Conservation (phyloP, 2,888 invertebrate species). For the Camptogramma bilineatum region DNA sequence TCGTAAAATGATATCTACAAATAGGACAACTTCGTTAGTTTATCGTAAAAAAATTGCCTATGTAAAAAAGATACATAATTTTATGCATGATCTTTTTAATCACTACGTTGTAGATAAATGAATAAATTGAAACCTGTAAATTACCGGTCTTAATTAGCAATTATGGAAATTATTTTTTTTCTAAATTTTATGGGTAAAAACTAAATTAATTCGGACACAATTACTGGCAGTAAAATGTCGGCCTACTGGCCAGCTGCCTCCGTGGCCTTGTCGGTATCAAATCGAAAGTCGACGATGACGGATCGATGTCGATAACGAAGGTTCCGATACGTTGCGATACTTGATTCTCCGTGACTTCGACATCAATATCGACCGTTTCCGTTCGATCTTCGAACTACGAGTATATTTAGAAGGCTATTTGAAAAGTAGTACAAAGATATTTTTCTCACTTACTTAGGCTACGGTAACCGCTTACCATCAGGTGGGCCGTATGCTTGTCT, state of each 20-base stretch:
- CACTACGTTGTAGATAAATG: background rate
- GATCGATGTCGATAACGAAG: slow-evolving; percentile 27
- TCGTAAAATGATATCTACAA: background rate
- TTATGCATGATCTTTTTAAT: background rate
- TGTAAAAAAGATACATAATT: background rate
- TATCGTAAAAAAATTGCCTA: background rate
- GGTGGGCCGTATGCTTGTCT: too few species aligned
- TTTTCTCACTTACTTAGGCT: too few species aligned
- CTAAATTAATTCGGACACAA: slow-evolving; percentile 1
- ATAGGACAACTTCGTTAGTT: background rate
- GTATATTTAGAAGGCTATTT: background rate
- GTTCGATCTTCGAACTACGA: background rate
- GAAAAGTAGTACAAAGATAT: background rate
- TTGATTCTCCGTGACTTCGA: slow-evolving; percentile 4
- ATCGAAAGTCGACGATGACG: slow-evolving; percentile 32
- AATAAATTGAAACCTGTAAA: background rate
- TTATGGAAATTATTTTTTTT: slow-evolving; percentile 3
- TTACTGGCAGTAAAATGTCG: background rate
- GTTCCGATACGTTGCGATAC: slow-evolving; percentile 11
- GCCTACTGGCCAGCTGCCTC: background rate
- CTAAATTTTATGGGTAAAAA: background rate
- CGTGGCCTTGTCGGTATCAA: slow-evolving; percentile 32
- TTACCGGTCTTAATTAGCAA: background rate
- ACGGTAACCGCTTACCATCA: too few species aligned
- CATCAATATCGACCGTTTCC: slow-evolving; percentile 1